A percentile compares a stretch with the other conserved stretches of the same genome.
phyloP scores from a whole-genome alignment of 2,113 vertebrate genomes.

The Apodemus speciosus region DNA sequence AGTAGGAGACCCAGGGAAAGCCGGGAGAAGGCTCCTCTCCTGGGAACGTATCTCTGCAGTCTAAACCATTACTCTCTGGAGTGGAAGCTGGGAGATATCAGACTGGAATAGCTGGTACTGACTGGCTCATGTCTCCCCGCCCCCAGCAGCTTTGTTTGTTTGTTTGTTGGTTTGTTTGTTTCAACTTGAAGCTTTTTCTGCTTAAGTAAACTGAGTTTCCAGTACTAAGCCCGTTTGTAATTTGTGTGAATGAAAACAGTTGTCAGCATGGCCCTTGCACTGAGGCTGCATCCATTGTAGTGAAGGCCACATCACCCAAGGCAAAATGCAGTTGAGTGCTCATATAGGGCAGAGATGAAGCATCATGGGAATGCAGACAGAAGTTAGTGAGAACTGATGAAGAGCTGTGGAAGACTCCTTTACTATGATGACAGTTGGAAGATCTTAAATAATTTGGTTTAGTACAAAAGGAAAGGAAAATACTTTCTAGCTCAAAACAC shows the following conservation, averaged over 20 bases:
- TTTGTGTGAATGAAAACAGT: background rate
- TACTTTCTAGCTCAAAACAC: background rate
- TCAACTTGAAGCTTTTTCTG: background rate
- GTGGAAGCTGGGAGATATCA: background rate
- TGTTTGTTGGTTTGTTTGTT: background rate
- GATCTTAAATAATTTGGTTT: background rate
- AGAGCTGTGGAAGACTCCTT: background rate
- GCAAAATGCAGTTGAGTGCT: background rate
- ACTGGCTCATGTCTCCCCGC: background rate
- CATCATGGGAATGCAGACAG: background rate
- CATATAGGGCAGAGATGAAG: too few relatives aligned
- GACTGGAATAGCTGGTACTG: background rate
- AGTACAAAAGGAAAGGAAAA: background rate
- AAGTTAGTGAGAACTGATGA: background rate
- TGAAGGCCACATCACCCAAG: background rate
- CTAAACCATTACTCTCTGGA: background rate
- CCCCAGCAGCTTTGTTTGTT: background rate
- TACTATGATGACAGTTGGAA: background rate
- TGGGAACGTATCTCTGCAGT: background rate
- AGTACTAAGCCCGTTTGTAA: background rate
- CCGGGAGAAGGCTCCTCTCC: fast-evolving
- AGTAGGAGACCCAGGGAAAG: background rate
- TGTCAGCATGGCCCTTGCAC: background rate
- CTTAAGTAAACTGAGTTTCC: background rate
- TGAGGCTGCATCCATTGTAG: background rate